Conservation (phyloP, 64 coral and sea anemone species). For the Pocillopora verrucosa region DNA sequence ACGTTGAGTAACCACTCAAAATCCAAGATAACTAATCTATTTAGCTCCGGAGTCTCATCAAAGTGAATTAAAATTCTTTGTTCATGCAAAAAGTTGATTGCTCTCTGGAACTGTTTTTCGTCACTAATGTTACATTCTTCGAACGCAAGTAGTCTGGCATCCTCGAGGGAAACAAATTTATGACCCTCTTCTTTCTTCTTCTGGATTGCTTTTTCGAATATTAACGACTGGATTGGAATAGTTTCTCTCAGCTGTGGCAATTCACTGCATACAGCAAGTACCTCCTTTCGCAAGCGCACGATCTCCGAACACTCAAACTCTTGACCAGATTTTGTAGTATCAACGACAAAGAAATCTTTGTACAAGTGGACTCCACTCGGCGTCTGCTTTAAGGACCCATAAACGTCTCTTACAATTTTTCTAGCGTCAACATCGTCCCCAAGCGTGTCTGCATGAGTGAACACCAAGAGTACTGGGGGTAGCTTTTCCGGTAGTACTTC, state of each 20-base stretch:
- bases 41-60: not conserved
- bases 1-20: conserved; percentile 2
- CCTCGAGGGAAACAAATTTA: not conserved
- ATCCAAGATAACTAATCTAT: not conserved
- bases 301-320: not conserved
- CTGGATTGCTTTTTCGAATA: conserved; percentile 18
- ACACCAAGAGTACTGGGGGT: not conserved
- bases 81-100: conserved; percentile 24
- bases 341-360: conserved; percentile 18
- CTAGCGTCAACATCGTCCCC: not conserved
- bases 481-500: conserved; percentile 20
- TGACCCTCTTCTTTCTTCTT: not conserved
- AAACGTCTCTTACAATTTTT: not conserved
- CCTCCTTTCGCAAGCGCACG: not conserved
- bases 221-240: conserved; percentile 21
- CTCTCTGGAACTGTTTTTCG: not conserved
- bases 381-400: not conserved
- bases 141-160: not conserved
- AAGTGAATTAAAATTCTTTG: not conserved
- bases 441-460: conserved; percentile 33
- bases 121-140: conserved; percentile 1
- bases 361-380: not conserved
- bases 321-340: not conserved
- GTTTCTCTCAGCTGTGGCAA: not conserved
- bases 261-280: not conserved